phyloP scores from a whole-genome alignment of 2,888 invertebrate species.

The Cataglyphis cursor region DNA sequence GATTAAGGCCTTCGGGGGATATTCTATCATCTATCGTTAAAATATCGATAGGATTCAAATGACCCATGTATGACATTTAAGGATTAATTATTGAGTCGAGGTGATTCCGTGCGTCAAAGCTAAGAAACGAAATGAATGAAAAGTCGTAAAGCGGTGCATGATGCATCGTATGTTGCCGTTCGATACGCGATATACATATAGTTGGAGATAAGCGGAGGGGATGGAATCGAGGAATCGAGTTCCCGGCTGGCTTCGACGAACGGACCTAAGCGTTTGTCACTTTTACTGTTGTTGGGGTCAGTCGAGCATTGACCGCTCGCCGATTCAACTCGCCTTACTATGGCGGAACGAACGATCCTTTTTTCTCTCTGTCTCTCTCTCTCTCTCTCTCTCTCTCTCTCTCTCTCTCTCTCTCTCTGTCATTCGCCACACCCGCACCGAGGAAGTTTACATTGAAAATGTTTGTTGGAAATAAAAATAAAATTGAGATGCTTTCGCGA shows the following conservation, averaged over 20 bases:
- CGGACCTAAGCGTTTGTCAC: conserved; percentile 78
- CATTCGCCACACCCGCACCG: not conserved
- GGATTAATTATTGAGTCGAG: not conserved
- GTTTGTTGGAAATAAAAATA: not conserved
- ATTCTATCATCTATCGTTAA: no score
- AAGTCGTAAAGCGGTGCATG: conserved; percentile 1
- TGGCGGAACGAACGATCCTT: conserved; percentile 32
- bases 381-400: no score
- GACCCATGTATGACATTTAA: no score
- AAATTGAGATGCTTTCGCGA: not conserved
- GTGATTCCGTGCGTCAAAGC: not conserved
- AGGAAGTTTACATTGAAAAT: conserved; percentile 10
- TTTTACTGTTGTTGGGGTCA: conserved; percentile 85
- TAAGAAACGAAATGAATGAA: conserved; percentile 14
- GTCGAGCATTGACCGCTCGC: conserved; percentile 85
- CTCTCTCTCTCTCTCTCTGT: not conserved
- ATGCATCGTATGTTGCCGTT: conserved; percentile 22
- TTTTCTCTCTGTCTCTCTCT: not conserved
- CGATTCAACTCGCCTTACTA: conserved; percentile 68
- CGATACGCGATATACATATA: not conserved
- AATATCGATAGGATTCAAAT: no score
- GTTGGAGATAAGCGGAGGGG: conserved; percentile 45
- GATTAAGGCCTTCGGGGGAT: no score
- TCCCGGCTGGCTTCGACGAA: conserved; percentile 67
- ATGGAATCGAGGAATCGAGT: conserved; percentile 69